phyloP scores from a whole-genome alignment of 2,797 vertebrate genomes.

The Argentina silus region DNA sequence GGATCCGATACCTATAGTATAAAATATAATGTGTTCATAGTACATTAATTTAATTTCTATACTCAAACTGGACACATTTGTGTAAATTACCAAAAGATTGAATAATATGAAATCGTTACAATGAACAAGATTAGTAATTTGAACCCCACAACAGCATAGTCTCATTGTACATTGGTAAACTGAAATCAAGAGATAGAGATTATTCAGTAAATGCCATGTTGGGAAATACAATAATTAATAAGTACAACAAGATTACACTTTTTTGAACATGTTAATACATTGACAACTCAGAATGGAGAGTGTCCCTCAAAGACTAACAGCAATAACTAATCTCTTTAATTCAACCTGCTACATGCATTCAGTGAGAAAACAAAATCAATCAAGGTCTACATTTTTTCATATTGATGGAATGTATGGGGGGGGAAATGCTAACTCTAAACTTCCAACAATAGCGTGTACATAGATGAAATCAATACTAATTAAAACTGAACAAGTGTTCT shows the following conservation, averaged over 20 bases:
- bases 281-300: conserved; percentile 51
- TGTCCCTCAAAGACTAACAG: conserved; percentile 53
- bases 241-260: conserved; percentile 56
- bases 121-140: background rate
- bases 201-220: background rate
- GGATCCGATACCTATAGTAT: background rate
- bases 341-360: conserved; percentile 55
- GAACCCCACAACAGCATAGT: background rate
- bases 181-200: background rate
- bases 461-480: conserved; percentile 94
- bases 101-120: background rate
- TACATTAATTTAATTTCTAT: background rate
- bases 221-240: conserved; percentile 62
- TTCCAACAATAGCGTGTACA: conserved; percentile 63
- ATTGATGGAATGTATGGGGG: conserved; percentile 62
- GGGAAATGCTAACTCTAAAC: conserved; percentile 62
- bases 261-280: conserved; percentile 60
- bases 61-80: no score
- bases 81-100: no score
- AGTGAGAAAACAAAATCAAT: conserved; percentile 70
- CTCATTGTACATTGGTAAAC: background rate
- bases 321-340: conserved; percentile 68
- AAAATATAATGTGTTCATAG: background rate
- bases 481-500: conserved; percentile 89
- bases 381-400: conserved; percentile 52